phyloP scores from a whole-genome alignment of 2,113 vertebrate species.

The Seriola rivoliana region DNA sequence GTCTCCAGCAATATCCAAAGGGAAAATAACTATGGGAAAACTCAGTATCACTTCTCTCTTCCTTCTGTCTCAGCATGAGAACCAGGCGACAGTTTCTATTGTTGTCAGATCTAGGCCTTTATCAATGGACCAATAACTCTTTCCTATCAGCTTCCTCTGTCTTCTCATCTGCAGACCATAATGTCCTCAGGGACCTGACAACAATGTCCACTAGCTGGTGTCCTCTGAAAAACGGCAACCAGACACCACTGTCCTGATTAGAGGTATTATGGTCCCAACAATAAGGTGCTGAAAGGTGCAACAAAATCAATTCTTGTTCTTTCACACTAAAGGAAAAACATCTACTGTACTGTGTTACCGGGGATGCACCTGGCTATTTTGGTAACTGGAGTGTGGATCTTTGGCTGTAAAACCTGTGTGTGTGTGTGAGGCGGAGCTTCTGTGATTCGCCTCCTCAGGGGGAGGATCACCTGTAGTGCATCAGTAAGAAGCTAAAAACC shows the following conservation, averaged over 20 bases:
- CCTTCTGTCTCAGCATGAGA: conserved; percentile 41
- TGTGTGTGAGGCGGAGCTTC: conserved; percentile 53
- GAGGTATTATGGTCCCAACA: conserved; percentile 41
- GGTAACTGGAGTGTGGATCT: background rate
- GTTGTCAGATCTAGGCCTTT: conserved; percentile 17
- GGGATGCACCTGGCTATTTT: background rate
- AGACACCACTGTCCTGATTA: conserved; percentile 66
- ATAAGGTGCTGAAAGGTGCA: background rate
- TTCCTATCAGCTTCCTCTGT: conserved; percentile 19
- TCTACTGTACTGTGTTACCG: background rate
- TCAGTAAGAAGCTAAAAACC: conserved; percentile 44
- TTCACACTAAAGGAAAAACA: conserved; percentile 17
- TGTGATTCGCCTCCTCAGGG: conserved; percentile 6
- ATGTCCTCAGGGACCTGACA: background rate
- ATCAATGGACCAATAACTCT: conserved; percentile 27
- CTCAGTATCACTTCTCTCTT: conserved; percentile 1
- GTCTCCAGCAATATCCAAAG: background rate
- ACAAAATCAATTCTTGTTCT: conserved; percentile 14
- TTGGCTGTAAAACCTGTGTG: background rate
- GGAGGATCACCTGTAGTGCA: conserved; percentile 51
- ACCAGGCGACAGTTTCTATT: conserved; percentile 13
- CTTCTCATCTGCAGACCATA: background rate
- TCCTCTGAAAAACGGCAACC: conserved; percentile 55
- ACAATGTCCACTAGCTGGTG: background rate
- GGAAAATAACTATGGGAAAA: conserved; percentile 7